Conservation (phyloP, 2,888 invertebrate species). For the Isoperla grammatica region DNA sequence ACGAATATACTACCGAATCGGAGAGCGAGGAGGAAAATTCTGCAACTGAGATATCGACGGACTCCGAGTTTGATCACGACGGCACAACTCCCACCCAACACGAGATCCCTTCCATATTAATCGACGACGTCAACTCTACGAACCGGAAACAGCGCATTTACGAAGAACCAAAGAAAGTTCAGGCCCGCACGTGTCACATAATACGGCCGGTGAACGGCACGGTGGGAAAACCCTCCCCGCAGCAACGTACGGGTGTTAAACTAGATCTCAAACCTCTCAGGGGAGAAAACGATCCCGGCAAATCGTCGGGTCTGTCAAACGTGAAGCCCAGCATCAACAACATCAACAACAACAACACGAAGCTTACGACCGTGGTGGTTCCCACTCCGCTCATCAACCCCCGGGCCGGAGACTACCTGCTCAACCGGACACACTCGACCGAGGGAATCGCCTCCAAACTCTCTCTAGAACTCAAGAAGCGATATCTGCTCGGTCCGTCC, state of each 20-base stretch:
- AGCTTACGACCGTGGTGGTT: slow-evolving; percentile 34
- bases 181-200: slow-evolving; percentile 38
- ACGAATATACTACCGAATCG: slow-evolving; percentile 55
- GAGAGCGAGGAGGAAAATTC: slow-evolving; percentile 65
- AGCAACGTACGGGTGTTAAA: slow-evolving; percentile 38
- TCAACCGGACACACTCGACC: slow-evolving; percentile 78
- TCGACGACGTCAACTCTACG: slow-evolving; percentile 50
- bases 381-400: slow-evolving; percentile 50
- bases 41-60: slow-evolving; percentile 87
- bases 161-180: slow-evolving; percentile 37
- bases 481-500: slow-evolving; percentile 71
- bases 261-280: slow-evolving; percentile 45
- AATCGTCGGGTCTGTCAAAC: slow-evolving; percentile 26
- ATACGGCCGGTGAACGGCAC: slow-evolving; percentile 46
- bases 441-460: slow-evolving; percentile 84
- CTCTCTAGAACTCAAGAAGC: slow-evolving; percentile 79
- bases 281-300: slow-evolving; percentile 32
- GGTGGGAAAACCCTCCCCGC: slow-evolving; percentile 24
- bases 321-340: slow-evolving; percentile 23
- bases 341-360: slow-evolving; percentile 35
- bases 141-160: slow-evolving; percentile 21
- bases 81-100: slow-evolving; percentile 61
- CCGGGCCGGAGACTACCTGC: slow-evolving; percentile 64
- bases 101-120: slow-evolving; percentile 69
- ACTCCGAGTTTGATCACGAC: slow-evolving; percentile 87